Conservation (phyloP, 2,888 invertebrate species). For the Heliconius sara region DNA sequence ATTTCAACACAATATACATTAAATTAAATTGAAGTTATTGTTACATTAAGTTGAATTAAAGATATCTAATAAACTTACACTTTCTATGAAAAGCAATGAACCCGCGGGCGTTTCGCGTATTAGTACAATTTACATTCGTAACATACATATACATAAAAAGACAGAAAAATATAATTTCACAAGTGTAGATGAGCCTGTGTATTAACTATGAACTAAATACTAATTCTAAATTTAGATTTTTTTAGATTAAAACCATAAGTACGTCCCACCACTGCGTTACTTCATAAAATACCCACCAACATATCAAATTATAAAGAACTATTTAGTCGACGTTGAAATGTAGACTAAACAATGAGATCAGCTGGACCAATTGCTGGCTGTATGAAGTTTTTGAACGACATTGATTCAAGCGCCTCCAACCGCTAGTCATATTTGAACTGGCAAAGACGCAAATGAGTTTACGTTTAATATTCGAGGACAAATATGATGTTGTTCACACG, state of each 20-base stretch:
- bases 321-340: conserved; percentile 63
- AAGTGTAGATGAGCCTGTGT: not conserved
- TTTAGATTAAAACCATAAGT: not conserved
- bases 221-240: not conserved
- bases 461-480: conserved; percentile 34
- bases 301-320: conserved; percentile 48
- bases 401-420: conserved; percentile 55
- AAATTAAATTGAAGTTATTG: too few species aligned
- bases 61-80: not conserved
- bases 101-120: not conserved
- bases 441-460: conserved; percentile 33
- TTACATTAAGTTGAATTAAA: not conserved
- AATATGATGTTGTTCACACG: conserved; percentile 21
- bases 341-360: conserved; percentile 84
- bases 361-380: conserved; percentile 56
- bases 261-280: not conserved
- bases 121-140: not conserved
- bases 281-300: conserved; percentile 15
- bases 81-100: not conserved
- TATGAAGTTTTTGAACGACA: conserved; percentile 62
- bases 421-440: conserved; percentile 46
- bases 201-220: too few species aligned
- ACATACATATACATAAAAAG: not conserved
- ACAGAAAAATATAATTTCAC: too few species aligned
- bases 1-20: not conserved